Base-by-base conservation (phyloP, 2,888 invertebrate genomes). In the Amaurobius ferox region DNA sequence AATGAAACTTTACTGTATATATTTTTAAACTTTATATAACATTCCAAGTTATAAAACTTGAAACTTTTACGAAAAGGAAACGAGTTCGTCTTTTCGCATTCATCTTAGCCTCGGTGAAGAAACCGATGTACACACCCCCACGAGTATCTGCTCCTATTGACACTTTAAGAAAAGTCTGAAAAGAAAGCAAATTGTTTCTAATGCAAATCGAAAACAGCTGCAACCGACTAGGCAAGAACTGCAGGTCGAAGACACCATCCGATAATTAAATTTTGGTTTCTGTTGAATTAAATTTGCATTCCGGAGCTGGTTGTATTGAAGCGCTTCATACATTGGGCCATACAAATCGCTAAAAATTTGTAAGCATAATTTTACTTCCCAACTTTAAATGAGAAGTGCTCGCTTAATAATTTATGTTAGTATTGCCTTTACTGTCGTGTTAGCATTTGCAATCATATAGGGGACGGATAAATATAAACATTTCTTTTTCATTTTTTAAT, bases 261-360 rank as follows among this genome's bases (percentile, higher is more conserved):
- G 83, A 85, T 85, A 85, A 85, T 85, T 85, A 85, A 85, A 77
- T 78, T 83, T 85, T 72, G 72, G 72, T 76, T 85, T 85, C 48
- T 39, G 39, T 64, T 77, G 83, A 85, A 85, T 85, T 77, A 72
- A 85, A 85, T 85, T 85, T 85, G 77, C 77, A 77, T 85, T 72
- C 55, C 39, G 28, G 48, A 26, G 64, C 28, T 44, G 23, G 39
- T 70, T 40, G 61, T 74, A 70, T 81, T 74, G 74, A 68, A 61
- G 29, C 30, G 70, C 70, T 44, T 62, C 74, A 62, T 76, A 64
- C 68, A 39, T 64, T 74, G 40, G 30, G 11, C 64, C 70, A n/a
- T 61, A 61, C 61, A 81, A 40, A 74, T 71, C 40, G 62, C 64
- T 30, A 44, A 76, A 68, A 55, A 68, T 70, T 70, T 44, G 67